Evolutionary conservation across 2,113 vertebrate species (phyloP).

Genomic region (Pelecanus crispus): DNA sequence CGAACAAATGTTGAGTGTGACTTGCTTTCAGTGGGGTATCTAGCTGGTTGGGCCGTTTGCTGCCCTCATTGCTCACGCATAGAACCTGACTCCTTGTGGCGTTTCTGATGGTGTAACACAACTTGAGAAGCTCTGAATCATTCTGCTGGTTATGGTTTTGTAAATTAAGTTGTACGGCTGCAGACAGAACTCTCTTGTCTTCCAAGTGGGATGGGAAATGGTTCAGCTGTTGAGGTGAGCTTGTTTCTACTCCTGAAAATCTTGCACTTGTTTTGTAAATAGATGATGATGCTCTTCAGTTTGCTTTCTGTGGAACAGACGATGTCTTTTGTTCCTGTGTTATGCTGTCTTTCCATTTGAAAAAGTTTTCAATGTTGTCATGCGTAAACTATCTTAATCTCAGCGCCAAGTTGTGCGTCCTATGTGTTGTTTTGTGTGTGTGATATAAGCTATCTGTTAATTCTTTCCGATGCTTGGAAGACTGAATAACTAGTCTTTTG

Average conservation of each 20-base stretch:
- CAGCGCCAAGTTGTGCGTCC: not conserved
- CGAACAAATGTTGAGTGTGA: not conserved
- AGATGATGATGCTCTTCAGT: fast-evolving
- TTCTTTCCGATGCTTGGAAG: not conserved
- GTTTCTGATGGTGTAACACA: fast-evolving
- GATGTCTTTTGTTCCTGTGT: not conserved
- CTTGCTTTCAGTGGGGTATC: not conserved
- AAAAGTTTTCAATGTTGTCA: not conserved
- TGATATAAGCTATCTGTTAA: not conserved
- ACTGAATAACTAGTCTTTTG: not conserved
- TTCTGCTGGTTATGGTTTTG: not conserved
- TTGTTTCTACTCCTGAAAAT: not conserved
- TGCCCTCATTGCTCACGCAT: fast-evolving
- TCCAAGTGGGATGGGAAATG: not conserved
- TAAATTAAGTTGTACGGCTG: not conserved
- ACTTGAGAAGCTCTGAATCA: not conserved
- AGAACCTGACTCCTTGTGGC: fast-evolving
- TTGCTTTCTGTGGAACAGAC: not conserved
- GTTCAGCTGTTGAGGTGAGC: not conserved
- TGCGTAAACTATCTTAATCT: not conserved
- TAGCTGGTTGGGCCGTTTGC: not conserved
- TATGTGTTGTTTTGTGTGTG: not conserved
- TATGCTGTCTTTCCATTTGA: not conserved
- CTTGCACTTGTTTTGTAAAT: not conserved
- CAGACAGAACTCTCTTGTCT: not conserved